Conservation (phyloP, 2,888 invertebrate genomes). For the Steinernema hermaphroditum region DNA sequence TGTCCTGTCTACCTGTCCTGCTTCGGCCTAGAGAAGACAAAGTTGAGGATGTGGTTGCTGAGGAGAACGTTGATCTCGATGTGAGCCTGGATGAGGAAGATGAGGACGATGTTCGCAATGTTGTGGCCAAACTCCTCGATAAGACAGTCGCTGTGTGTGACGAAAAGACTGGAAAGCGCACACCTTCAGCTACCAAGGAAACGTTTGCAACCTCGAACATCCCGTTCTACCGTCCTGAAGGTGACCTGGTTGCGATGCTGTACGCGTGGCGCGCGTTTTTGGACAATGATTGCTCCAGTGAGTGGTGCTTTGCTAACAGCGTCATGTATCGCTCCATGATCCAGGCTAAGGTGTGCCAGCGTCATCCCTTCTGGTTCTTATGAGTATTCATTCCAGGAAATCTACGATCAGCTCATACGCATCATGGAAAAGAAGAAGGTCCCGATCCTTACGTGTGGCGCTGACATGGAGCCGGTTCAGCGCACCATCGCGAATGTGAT, state of each 20-base stretch:
- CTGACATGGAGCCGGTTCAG: not conserved
- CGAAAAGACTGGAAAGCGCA: too few species aligned
- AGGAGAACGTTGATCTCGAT: too few species aligned
- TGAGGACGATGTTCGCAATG: too few species aligned
- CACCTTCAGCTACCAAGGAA: too few species aligned
- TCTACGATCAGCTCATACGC: slow-evolving; percentile 4
- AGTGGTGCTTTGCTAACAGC: not conserved
- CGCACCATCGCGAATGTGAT: not conserved
- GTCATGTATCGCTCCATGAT: not conserved
- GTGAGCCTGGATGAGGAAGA: too few species aligned
- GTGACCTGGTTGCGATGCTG: slow-evolving; percentile 12
- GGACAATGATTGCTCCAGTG: not conserved
- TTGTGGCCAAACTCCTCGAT: too few species aligned
- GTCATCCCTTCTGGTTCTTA: not conserved
- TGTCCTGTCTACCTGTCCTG: slow-evolving; percentile 71
- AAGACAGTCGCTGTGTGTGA: too few species aligned
- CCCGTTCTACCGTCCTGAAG: slow-evolving; percentile 1
- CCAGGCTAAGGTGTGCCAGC: not conserved
- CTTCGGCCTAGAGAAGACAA: not conserved
- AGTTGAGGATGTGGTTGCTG: not conserved
- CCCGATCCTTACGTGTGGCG: not conserved
- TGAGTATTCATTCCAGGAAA: not conserved
- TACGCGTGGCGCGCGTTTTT: not conserved
- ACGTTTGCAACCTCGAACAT: not conserved
- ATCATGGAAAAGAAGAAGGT: not conserved